Percentiles rank a stretch among this genome's conserved stretches.
These are phyloP conservation scores for Melanotaenia maccullochi DNA, from an alignment of 2,797 vertebrate genomes.

Conservation along the genomic window DNA sequence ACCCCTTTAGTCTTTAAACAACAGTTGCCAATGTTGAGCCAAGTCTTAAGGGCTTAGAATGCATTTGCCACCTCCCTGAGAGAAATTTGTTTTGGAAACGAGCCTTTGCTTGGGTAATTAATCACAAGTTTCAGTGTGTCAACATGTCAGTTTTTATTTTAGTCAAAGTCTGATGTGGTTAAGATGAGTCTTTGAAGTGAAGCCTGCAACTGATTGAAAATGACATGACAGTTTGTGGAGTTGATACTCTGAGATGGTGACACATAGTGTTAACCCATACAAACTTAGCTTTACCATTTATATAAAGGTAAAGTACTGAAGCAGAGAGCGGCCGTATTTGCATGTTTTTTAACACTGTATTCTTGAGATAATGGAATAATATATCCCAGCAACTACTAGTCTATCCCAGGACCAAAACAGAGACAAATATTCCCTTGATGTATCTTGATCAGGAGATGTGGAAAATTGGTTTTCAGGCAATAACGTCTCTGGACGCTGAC, in stretches of 20 bases:
- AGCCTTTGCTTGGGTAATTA: not conserved
- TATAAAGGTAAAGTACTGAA: not conserved
- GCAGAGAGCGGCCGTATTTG: too few species aligned
- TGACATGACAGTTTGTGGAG: not conserved
- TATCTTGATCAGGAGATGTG: too few species aligned
- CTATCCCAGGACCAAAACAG: too few species aligned
- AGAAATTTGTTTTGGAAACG: not conserved
- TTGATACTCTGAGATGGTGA: too few species aligned
- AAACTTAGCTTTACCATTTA: not conserved
- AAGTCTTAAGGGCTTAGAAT: not conserved
- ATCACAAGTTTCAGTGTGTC: constrained; percentile 4
- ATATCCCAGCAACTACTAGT: too few species aligned
- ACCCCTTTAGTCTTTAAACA: not conserved
- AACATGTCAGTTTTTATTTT: not conserved
- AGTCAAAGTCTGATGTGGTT: not conserved
- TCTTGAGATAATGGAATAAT: too few species aligned
- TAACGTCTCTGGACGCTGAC: too few species aligned
- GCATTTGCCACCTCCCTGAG: not conserved
- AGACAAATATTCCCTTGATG: too few species aligned
- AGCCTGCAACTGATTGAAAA: not conserved
- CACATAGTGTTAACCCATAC: not conserved
- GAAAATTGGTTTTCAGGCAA: too few species aligned
- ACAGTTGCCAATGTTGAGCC: not conserved
- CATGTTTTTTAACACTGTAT: too few species aligned
- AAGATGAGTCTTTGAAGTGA: not conserved